Evolutionary conservation across 2,113 vertebrate species (phyloP).

Genomic region (Ictalurus punctatus): DNA sequence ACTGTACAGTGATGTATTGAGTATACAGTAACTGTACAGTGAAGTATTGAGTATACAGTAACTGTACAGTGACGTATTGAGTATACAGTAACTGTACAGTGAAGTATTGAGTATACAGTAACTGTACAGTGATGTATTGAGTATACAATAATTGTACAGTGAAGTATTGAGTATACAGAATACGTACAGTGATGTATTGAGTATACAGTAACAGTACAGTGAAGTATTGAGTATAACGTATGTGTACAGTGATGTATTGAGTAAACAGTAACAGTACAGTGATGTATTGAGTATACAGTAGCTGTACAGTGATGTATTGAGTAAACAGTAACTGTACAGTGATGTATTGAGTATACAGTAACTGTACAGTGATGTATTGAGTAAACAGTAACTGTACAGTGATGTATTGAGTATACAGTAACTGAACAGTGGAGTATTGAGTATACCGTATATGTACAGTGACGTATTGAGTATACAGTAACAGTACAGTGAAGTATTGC

Average conservation of each 20-base stretch:
- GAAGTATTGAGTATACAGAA: not conserved
- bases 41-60: not conserved
- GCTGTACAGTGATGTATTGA: too few species aligned
- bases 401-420: not conserved
- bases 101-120: not conserved
- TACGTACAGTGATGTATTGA: too few species aligned
- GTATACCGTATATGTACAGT: not conserved
- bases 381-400: not conserved
- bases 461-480: not conserved
- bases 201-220: not conserved
- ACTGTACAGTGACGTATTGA: not conserved
- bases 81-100: not conserved
- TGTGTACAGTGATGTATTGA: not conserved
- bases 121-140: not conserved
- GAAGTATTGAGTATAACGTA: not conserved
- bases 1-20: not conserved
- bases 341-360: not conserved
- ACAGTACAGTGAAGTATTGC: not conserved
- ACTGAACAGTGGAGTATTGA: not conserved
- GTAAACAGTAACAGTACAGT: not conserved
- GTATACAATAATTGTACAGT: not conserved
- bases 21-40: not conserved
- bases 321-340: too few species aligned
- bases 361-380: not conserved
- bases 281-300: not conserved